Conservation (phyloP, 1,140 invertebrate genomes). For the Cepaea nemoralis region DNA sequence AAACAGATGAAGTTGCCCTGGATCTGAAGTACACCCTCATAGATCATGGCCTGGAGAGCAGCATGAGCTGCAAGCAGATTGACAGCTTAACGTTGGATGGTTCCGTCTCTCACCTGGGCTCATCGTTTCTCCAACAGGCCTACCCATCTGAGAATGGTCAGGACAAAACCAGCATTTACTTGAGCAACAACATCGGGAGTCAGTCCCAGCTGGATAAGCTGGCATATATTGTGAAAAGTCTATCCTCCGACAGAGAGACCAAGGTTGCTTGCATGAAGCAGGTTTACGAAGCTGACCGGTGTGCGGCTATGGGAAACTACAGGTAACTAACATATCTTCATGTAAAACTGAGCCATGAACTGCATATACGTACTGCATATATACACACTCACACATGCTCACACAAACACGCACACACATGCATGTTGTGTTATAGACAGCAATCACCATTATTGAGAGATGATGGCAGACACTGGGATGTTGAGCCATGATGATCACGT, state of each 20-base stretch:
- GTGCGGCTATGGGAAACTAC: conserved; percentile 54
- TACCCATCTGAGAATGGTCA: conserved; percentile 18
- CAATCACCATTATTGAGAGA: neutral
- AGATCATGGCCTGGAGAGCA: conserved; percentile 49
- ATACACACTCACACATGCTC: no score
- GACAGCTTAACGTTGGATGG: conserved; percentile 46
- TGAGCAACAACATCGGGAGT: neutral
- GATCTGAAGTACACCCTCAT: conserved; percentile 44
- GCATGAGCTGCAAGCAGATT: conserved; percentile 54
- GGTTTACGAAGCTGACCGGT: conserved; percentile 51
- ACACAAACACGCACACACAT: no score
- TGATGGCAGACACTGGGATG: no score
- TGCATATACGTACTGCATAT: no score
- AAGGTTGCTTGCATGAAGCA: conserved; percentile 56
- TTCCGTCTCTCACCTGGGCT: conserved; percentile 37
- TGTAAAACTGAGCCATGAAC: neutral
- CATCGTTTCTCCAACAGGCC: conserved; percentile 49
- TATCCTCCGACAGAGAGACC: conserved; percentile 45
- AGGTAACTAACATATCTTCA: conserved; percentile 9
- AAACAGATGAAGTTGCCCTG: conserved; percentile 54
- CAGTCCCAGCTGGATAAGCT: neutral
- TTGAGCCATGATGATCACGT: no score
- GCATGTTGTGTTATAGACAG: neutral
- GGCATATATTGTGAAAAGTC: conserved; percentile 44
- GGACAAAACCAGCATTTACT: neutral